Evolutionary conservation across 2,113 vertebrate species (phyloP), one percentile per base, ranked within the genome.

Genomic region (Syngnathus scovelli): DNA sequence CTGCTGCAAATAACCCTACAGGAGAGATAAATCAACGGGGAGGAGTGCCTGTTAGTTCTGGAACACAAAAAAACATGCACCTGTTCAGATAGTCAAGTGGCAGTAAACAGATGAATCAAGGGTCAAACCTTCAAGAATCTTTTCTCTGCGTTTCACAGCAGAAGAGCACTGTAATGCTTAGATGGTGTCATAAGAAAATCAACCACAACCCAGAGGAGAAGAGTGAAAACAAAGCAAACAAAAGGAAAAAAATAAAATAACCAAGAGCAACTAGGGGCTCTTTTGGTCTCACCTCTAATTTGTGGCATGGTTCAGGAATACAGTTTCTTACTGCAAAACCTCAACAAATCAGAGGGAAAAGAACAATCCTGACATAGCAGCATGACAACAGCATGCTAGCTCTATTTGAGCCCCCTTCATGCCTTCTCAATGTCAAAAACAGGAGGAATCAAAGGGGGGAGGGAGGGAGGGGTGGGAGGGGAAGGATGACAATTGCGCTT

Each of bases 1-100:
- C 90, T 90, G 90, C 84, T 95, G 95, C 94, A 98, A 98, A 95
- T 96, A 95, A 98, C 96, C 96, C 97, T 99, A 98, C 83, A 93
- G 93, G 93, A 94, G 94, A 98, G 93, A 98, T 95, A 99, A 96
- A 99, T 94, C 96, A 98, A 98, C 0, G 94, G 94, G 96, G 96
- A 97, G 96, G 97, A 96, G 93, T 81, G 94, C 90, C 93, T 93
- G 93, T 99, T 98, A 99, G 97, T 95, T 94, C 91, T 89, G 92
- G 92, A 94, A 90, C 90, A 80, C 81, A 74, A 36, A 88, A 36
- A 89, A 79, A 82, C 85, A 87, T 41, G 78, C 78, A 81, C 89
- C 88, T 89, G 87, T 77, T 84, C 81, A 90, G 81, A 86, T 73
- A 93, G 89, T 93, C 89, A 93, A 92, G 71, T 69, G 76, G 67